Evolutionary conservation across 2,888 invertebrate species (phyloP), one percentile per base, ranked within the genome.

Genomic region (Piscicola geometra): DNA sequence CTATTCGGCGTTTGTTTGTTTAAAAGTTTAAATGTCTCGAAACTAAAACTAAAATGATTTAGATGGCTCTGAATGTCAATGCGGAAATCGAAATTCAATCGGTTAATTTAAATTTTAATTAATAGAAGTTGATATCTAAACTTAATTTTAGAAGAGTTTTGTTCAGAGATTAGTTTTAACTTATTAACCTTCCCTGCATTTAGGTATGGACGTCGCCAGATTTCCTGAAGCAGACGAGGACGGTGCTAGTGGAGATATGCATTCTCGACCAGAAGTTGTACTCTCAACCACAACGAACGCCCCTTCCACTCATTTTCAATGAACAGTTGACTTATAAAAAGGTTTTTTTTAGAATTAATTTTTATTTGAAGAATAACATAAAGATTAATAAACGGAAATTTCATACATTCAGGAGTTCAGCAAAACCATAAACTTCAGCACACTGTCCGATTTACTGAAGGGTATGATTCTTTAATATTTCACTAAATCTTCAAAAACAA

Each of bases 291-390:
- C 56, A 47, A 25, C 25, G 1, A 25, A 52, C 72, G n/a, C 30
- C 72, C 12, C 12, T 50, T 1, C 52, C 52, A 28, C 21, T 72
- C n/a, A 21, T 72, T 30, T 72, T 52, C n/a, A n/a, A 72, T 30
- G 72, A 72, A 72, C 50, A 30, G 21, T 50, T 72, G 30, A 28
- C 5, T n/a, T 72, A 32, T 52, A 72, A 72, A 56, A 72, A 72
- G 35, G 72, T 72, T 52, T 9, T 12, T 18, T 9, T 28, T 64
- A n/a, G n/a, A n/a, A n/a, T n/a, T n/a, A n/a, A n/a, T n/a, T n/a
- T n/a, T n/a, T n/a, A n/a, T n/a, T n/a, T n/a, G n/a, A n/a, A n/a
- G n/a, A n/a, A n/a, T n/a, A n/a, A n/a, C n/a, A n/a, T n/a, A n/a
- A n/a, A n/a, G n/a, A n/a, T n/a, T n/a, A n/a, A n/a, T n/a, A n/a